Evolutionary conservation across 2,888 invertebrate species (phyloP), one percentile per base, ranked within the genome.

Genomic region (Slavum lentiscoides): DNA sequence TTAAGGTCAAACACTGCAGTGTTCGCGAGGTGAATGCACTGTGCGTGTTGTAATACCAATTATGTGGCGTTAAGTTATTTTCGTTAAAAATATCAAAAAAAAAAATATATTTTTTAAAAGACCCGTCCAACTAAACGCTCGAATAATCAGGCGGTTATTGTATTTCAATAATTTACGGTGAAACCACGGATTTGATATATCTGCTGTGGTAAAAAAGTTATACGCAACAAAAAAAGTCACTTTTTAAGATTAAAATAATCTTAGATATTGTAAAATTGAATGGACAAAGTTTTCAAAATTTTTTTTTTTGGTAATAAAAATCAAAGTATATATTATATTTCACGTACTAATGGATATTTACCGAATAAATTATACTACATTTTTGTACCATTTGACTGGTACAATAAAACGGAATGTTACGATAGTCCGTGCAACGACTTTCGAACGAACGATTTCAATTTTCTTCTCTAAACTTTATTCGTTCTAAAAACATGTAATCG

Each of bases 261-360:
- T 62, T 1, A 49, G 49, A 74, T 19, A 74, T 62, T n/a, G 30
- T n/a, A 62, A n/a, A 7, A 62, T 11, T 53, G 49, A 62, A 62
- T 30, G n/a, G 19, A 49, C 13, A 74, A 74, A 74, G 62, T 74
- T 74, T 72, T 74, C 43, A 8, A n/a, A 74, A 23, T 61, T 61
- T 30, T 53, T 11, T 49, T 49, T 49, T 49, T 49, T 49, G 1
- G 49, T 53, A 23, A 68, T 74, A 49, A 49, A 30, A 62, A 49
- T 53, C 23, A 53, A 2, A 73, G 49, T 21, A 15, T 23, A 61
- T 39, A 59, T 43, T 55, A 19, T 17, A 49, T 62, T 62, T 49
- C 30, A 49, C 61, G 73, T 23, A n/a, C 61, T 73, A 73, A 73
- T 73, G 49, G 19, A 49, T 62, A 72, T 17, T 39, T 39, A 59